Evolutionary conservation across 2,888 invertebrate genomes (phyloP).

Genomic region (Masnerella sp.): DNA sequence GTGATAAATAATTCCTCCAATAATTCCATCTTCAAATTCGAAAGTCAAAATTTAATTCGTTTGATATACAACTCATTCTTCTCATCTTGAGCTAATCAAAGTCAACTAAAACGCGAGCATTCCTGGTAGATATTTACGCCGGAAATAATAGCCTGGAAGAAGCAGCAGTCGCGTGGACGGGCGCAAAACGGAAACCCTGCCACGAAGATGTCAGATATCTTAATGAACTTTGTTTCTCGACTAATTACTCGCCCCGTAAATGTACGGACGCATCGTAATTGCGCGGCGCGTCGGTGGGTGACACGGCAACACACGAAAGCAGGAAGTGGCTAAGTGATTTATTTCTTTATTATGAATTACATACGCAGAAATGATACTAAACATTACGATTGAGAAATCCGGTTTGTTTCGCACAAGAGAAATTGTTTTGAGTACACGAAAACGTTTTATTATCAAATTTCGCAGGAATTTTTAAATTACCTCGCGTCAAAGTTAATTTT

Average conservation of each 20-base stretch:
- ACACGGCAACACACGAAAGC: slow-evolving; percentile 35
- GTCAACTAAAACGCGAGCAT: slow-evolving; percentile 8
- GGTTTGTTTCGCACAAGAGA: slow-evolving; percentile 1
- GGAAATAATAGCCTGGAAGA: slow-evolving; percentile 42
- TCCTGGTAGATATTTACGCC: slow-evolving; percentile 31
- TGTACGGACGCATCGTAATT: slow-evolving; percentile 54
- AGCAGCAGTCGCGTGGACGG: slow-evolving; percentile 60
- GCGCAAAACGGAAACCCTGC: slow-evolving; percentile 57
- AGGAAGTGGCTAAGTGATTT: slow-evolving; percentile 54
- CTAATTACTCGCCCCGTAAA: slow-evolving; percentile 64
- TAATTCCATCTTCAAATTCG: too few relatives aligned
- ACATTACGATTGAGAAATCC: slow-evolving; percentile 34
- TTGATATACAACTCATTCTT: too few relatives aligned
- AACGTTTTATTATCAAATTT: too few relatives aligned
- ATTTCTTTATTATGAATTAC: slow-evolving; percentile 44
- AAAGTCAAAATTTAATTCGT: too few relatives aligned
- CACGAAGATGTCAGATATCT: slow-evolving; percentile 64
- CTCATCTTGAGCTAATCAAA: too few relatives aligned
- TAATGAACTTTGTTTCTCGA: slow-evolving; percentile 66
- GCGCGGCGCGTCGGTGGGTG: slow-evolving; percentile 55
- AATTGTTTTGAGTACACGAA: too few relatives aligned
- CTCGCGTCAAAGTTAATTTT: too few relatives aligned
- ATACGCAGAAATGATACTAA: slow-evolving; percentile 36
- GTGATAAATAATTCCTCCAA: too few relatives aligned
- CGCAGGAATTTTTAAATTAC: too few relatives aligned